Base-by-base conservation (phyloP, 2,113 vertebrate species). In the Elephantulus edwardii region DNA sequence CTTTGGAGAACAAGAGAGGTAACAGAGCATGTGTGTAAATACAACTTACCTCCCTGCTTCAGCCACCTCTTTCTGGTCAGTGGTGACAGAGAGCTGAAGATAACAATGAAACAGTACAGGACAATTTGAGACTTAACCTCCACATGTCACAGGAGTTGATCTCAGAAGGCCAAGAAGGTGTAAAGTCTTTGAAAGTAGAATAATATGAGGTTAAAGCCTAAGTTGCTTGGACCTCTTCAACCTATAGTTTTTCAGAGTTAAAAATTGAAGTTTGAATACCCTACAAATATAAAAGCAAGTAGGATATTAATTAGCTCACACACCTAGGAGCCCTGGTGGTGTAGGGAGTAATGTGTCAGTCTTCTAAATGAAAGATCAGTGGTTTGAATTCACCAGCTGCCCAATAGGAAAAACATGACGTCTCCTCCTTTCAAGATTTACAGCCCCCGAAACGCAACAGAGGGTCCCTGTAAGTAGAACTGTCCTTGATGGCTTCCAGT, bases 141-240 rank as follows among this genome's bases (percentile, higher is more conserved):
- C 54, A 33, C 11, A 46, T 42, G 5, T 62, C 44, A 48, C 20
- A 22, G 40, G 30, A 30, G 58, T 40, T 68, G 48, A 54, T 50
- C 88, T 58, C 79, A 66, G 26, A 81, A 75, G 28, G 84, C 88
- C 16, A 0, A 82, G 66, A 38, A 83, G 86, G 80, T 76, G 28
- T 20, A 66, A 91, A 2, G 22, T 2, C 72, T 86, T 78, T 86
- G 71, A 93, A 90, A 85, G 54, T 52, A 94, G 64, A 80, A 35
- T 8, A 70, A 40, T 0, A 1, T 22, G 33, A 89, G 24, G 68
- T 86, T 80, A 56, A 80, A 38, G 62, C 33, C 22, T 5, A 17
- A 66, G 12, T 90, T 88, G 44, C 24, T 91, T 91, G 56, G 64
- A 56, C 30, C n/a, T 60, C 44, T n/a, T 48, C 46, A 40, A 84